These are phyloP conservation scores for Spisula solida DNA, from an alignment of 2,888 invertebrate genomes.

Conservation along the genomic window DNA sequence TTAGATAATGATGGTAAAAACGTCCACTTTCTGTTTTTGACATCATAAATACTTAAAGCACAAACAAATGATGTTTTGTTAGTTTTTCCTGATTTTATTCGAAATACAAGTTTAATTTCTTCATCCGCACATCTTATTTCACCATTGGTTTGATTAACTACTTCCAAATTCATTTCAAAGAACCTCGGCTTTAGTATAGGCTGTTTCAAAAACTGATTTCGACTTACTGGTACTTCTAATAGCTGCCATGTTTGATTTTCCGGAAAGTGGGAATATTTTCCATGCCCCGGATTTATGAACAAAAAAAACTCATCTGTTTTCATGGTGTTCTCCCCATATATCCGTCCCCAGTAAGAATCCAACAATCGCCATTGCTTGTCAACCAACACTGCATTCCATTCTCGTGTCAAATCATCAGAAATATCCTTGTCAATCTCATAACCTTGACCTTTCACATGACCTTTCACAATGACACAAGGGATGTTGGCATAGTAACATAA, in stretches of 20 bases:
- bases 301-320: slow-evolving; percentile 78
- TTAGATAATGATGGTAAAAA: not conserved
- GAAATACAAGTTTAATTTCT: slow-evolving; percentile 77
- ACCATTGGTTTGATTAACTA: slow-evolving; percentile 72
- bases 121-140: slow-evolving; percentile 74
- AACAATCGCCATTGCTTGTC: slow-evolving; percentile 63
- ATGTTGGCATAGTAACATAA: slow-evolving; percentile 71
- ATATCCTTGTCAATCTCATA: slow-evolving; percentile 77
- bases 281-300: slow-evolving; percentile 81
- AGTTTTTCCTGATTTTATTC: slow-evolving; percentile 65
- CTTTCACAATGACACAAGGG: slow-evolving; percentile 80
- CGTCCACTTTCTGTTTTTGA: slow-evolving; percentile 34
- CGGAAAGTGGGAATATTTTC: slow-evolving; percentile 81
- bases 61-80: slow-evolving; percentile 74
- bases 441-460: slow-evolving; percentile 79
- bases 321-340: slow-evolving; percentile 54
- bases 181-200: slow-evolving; percentile 81
- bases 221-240: slow-evolving; percentile 70
- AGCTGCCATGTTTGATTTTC: slow-evolving; percentile 81
- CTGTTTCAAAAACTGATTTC: slow-evolving; percentile 76
- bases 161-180: slow-evolving; percentile 77
- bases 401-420: slow-evolving; percentile 60
- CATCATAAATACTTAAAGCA: slow-evolving; percentile 70
- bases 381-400: slow-evolving; percentile 71
- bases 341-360: slow-evolving; percentile 63